Conservation (phyloP, 2,113 vertebrate species). For the Archocentrus centrarchus region DNA sequence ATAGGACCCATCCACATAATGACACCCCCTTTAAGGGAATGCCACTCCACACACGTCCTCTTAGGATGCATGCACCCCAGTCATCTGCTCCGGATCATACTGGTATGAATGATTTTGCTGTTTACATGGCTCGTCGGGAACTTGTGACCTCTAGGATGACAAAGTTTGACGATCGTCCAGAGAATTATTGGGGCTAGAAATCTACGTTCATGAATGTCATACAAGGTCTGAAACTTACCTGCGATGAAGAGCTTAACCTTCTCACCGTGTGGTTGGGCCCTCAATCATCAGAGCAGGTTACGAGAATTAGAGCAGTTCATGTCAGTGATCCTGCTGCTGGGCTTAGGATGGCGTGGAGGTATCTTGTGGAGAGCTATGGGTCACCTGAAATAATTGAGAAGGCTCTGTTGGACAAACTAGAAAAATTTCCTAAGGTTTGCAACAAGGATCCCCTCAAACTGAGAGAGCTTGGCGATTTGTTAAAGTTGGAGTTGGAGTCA, state of each 20-base stretch:
- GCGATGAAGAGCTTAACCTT: background rate
- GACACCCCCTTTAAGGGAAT: background rate
- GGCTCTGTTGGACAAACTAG: no score
- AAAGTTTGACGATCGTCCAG: background rate
- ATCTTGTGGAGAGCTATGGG: no score
- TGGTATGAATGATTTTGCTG: background rate
- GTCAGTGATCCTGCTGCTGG: no score
- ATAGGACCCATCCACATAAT: background rate
- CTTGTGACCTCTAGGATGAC: background rate
- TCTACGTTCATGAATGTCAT: background rate
- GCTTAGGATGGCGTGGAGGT: no score
- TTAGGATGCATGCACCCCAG: background rate
- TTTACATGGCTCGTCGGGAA: background rate
- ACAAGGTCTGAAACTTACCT: background rate
- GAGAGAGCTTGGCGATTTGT: no score
- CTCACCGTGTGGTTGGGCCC: background rate
- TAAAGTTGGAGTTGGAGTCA: no score
- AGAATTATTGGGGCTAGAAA: background rate
- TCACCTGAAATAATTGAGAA: no score
- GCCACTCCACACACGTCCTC: background rate
- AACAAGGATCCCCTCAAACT: no score
- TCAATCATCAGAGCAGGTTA: background rate
- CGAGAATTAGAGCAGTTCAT: no score
- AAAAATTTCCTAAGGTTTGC: no score
- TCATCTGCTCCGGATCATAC: no score